These are phyloP conservation scores for Cheirogaleus medius DNA, from an alignment of 2,113 vertebrate genomes.

Conservation along the genomic window DNA sequence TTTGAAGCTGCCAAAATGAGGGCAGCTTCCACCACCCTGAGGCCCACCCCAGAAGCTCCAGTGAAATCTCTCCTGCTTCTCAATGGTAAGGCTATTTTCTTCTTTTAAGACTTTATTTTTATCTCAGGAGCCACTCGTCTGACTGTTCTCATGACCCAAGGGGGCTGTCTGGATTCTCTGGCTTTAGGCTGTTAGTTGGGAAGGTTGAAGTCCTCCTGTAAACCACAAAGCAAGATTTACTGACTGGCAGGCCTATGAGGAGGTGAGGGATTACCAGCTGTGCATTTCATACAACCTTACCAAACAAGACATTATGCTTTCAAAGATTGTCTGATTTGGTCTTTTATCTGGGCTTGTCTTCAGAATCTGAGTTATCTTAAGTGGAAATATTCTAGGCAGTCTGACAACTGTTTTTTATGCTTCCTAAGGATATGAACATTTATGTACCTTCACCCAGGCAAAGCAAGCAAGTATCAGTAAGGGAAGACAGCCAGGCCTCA, in stretches of 20 bases:
- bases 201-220: background rate
- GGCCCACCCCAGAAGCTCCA: constrained; percentile 11
- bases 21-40: background rate
- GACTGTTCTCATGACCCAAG: background rate
- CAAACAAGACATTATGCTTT: background rate
- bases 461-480: background rate
- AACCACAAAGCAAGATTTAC: background rate
- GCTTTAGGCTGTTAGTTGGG: background rate
- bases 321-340: background rate
- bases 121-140: too few species aligned
- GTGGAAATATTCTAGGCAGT: constrained; percentile 5
- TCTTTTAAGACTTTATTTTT: constrained; percentile 42
- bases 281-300: background rate
- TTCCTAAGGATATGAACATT: background rate
- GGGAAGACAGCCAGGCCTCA: background rate
- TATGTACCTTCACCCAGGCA: background rate
- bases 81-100: background rate
- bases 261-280: background rate
- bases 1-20: constrained; percentile 1
- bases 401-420: constrained; percentile 22
- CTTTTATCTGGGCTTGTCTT: constrained; percentile 17
- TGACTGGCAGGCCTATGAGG: background rate
- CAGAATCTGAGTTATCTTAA: constrained; percentile 22
- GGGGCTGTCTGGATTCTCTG: constrained; percentile 11
- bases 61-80: constrained; percentile 29